Evolutionary conservation across 1,140 invertebrate genomes (phyloP), one percentile per base, ranked within the genome.

Genomic region (Polyergus mexicanus): DNA sequence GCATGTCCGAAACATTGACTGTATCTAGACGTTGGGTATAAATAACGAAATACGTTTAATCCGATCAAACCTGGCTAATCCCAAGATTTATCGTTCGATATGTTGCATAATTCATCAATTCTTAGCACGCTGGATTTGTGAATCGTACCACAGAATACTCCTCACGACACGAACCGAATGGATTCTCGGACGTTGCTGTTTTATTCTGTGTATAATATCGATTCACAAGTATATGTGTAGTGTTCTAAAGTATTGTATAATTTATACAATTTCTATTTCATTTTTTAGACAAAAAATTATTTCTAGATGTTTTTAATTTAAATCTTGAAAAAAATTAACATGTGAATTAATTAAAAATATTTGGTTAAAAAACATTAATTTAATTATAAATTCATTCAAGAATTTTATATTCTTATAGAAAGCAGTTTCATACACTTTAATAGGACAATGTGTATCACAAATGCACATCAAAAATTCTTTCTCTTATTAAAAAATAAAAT

Each of bases 1-100:
- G 28, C 38, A 72, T 25, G 38, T n/a, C 38, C 38, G 51, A 72
- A 60, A 72, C 54, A 83, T 83, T 69, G 44, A 28, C 66, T 81
- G 28, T 83, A 35, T 74, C 68, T 60, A 44, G n/a, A 38, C 54
- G 13, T 22, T 38, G 78, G 60, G 41, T 83, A 83, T 83, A 83
- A 83, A 83, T 83, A 83, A 74, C 78, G 78, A 74, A 83, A 83
- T 83, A 83, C 68, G 78, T 35, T 83, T 83, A 83, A 83, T 83
- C 78, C 78, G 78, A 83, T 83, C 78, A 74, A 56, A 74, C 68
- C n/a, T n/a, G 78, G 66, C 51, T 72, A 72, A 54, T 74, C 54
- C 69, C 54, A 68, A 60, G 68, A 83, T 83, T 83, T 72, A 83
- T 83, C 56, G 68, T 83, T 74, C 78, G 11, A 83, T 83, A 25